These are phyloP conservation scores for Pygmarrhopalites habei DNA, from an alignment of 1,140 invertebrate genomes.

Conservation along the genomic window DNA sequence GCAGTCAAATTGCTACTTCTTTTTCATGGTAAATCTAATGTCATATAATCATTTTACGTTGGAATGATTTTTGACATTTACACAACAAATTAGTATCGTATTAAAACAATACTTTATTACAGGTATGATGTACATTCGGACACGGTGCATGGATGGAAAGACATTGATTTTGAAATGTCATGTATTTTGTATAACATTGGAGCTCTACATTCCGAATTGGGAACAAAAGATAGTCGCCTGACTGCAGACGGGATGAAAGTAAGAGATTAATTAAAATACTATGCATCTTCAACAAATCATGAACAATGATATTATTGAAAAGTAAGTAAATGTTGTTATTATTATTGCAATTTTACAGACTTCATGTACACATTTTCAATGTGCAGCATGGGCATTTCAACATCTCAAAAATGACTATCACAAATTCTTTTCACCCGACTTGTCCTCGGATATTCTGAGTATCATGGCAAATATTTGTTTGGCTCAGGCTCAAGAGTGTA, in stretches of 20 bases:
- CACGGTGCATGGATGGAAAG: slow-evolving; percentile 62
- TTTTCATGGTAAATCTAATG: slow-evolving; percentile 94
- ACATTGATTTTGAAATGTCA: slow-evolving; percentile 87
- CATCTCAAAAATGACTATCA: slow-evolving; percentile 61
- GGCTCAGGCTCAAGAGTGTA: slow-evolving; percentile 95
- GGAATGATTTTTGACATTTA: too few relatives aligned
- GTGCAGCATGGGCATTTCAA: slow-evolving; percentile 87
- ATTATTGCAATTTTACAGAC: slow-evolving; percentile 15
- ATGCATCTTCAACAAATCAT: background rate
- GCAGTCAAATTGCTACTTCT: slow-evolving; percentile 62
- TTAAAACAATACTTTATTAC: slow-evolving; percentile 10
- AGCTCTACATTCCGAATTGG: slow-evolving; percentile 81
- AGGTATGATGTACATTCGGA: slow-evolving; percentile 82
- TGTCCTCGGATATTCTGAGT: slow-evolving; percentile 71
- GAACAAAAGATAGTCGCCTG: slow-evolving; percentile 67
- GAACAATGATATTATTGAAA: background rate
- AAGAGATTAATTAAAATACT: slow-evolving; percentile 14
- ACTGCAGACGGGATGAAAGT: slow-evolving; percentile 89
- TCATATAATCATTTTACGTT: too few relatives aligned
- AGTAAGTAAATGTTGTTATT: background rate
- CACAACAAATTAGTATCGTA: too few relatives aligned
- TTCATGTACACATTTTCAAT: slow-evolving; percentile 93
- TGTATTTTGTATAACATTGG: slow-evolving; percentile 93
- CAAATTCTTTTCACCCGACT: slow-evolving; percentile 59
- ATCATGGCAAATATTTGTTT: slow-evolving; percentile 73